These are phyloP conservation scores for Heliconius hermathena DNA, from an alignment of 1,140 invertebrate genomes.

Conservation along the genomic window DNA sequence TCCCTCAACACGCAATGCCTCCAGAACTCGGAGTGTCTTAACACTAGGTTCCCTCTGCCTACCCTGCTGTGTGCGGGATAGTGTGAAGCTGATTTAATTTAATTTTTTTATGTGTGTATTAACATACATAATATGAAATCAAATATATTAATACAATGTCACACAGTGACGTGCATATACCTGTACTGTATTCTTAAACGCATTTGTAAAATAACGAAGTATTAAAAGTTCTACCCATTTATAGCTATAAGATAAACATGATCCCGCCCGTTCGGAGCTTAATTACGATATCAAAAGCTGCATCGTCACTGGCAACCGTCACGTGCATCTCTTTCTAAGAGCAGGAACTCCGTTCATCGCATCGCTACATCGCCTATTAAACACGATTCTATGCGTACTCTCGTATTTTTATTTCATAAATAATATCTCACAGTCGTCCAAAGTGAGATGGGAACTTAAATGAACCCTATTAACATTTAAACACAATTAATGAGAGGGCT, in stretches of 20 bases:
- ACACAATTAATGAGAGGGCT: constrained; percentile 49
- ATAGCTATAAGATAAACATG: constrained; percentile 61
- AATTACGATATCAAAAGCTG: constrained; percentile 79
- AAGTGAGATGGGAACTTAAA: constrained; percentile 46
- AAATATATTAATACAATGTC: background rate
- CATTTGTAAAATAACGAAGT: constrained; percentile 14
- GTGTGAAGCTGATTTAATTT: too few species aligned
- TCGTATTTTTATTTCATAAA: constrained; percentile 69
- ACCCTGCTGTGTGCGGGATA: too few species aligned
- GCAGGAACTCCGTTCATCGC: constrained; percentile 50
- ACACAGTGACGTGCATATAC: background rate
- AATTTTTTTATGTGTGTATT: too few species aligned
- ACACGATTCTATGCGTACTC: constrained; percentile 77
- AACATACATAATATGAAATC: background rate
- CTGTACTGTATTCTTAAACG: background rate
- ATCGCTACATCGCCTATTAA: constrained; percentile 71
- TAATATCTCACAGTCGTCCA: constrained; percentile 43
- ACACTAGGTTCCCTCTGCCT: too few species aligned
- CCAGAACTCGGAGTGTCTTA: too few species aligned
- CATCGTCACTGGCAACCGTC: constrained; percentile 53
- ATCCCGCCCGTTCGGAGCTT: constrained; percentile 57
- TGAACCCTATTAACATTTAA: constrained; percentile 52
- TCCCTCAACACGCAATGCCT: too few species aligned
- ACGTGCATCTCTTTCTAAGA: constrained; percentile 59
- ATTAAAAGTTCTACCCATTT: constrained; percentile 29